A percentile compares a stretch with the other conserved stretches of the same genome.
phyloP scores from a whole-genome alignment of 2,888 invertebrate species.

The Folsomia candida region DNA sequence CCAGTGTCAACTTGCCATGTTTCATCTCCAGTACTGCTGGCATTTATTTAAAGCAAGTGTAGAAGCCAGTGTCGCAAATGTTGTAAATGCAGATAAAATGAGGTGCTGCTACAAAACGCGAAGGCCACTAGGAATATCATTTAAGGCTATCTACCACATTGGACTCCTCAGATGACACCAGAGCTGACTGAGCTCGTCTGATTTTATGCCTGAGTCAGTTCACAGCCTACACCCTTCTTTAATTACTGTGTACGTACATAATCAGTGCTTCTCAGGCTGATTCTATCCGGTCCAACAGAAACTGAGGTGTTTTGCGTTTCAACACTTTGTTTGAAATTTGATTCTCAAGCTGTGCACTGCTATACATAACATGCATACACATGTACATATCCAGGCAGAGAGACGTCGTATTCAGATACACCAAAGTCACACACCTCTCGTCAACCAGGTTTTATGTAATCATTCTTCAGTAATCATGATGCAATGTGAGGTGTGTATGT shows the following conservation, averaged over 20 bases:
- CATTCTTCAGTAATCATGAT: background rate
- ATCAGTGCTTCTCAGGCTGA: conserved; percentile 1
- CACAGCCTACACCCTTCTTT: conserved; percentile 23
- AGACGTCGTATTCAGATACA: too few species aligned
- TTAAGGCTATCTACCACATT: background rate
- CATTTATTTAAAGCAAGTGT: background rate
- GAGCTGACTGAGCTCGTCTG: background rate
- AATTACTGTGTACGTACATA: conserved; percentile 44
- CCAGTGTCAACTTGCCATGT: conserved; percentile 6
- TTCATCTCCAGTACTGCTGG: background rate
- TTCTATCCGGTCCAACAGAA: background rate
- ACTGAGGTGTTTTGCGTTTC: conserved; percentile 25
- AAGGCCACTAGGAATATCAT: too few species aligned
- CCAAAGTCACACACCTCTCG: background rate
- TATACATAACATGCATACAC: too few species aligned
- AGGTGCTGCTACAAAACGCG: background rate
- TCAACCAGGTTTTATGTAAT: background rate
- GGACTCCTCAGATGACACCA: background rate
- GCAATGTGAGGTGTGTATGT: background rate
- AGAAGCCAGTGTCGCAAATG: background rate
- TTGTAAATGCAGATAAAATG: background rate
- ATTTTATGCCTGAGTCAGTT: conserved; percentile 11
- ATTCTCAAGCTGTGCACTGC: conserved; percentile 29
- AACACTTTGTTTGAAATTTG: conserved; percentile 32
- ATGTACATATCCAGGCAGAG: too few species aligned